A percentile compares a stretch with the other conserved stretches of the same genome.
Evolutionary conservation across 1,140 invertebrate genomes (phyloP).

Genomic region (Papilio dardanus): DNA sequence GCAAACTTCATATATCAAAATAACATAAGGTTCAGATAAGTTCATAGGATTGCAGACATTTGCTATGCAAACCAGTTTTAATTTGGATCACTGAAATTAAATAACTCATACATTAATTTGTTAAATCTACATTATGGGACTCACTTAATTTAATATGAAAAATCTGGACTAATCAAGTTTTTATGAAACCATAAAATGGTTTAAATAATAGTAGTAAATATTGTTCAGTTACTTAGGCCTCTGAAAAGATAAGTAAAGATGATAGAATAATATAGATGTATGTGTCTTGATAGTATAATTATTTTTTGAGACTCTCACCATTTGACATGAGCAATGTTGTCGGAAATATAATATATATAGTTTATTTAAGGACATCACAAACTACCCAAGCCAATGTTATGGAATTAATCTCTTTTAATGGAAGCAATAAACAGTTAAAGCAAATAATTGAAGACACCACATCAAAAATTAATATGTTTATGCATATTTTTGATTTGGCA

Average conservation of each 20-base stretch:
- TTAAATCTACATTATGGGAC: too few species aligned
- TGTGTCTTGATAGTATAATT: not conserved
- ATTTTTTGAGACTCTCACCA: not conserved
- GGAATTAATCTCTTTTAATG: not conserved
- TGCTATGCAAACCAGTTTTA: not conserved
- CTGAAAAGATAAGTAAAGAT: not conserved
- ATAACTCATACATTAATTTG: too few species aligned
- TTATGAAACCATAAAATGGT: too few species aligned
- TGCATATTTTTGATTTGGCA: constrained; percentile 4
- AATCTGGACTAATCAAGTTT: too few species aligned
- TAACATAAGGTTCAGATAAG: not conserved
- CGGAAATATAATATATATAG: constrained; percentile 47
- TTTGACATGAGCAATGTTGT: not conserved
- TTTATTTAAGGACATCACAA: constrained; percentile 26
- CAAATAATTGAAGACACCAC: not conserved
- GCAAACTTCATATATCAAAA: too few species aligned
- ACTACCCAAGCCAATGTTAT: constrained; percentile 6
- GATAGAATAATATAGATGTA: not conserved
- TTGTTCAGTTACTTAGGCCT: too few species aligned
- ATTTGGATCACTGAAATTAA: too few species aligned
- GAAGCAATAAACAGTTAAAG: constrained; percentile 1
- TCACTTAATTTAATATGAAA: too few species aligned
- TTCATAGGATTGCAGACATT: not conserved
- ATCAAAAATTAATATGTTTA: not conserved
- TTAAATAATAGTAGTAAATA: too few species aligned